Evolutionary conservation across 2,797 vertebrate species (phyloP).

Genomic region (Leptodactylus fallax): DNA sequence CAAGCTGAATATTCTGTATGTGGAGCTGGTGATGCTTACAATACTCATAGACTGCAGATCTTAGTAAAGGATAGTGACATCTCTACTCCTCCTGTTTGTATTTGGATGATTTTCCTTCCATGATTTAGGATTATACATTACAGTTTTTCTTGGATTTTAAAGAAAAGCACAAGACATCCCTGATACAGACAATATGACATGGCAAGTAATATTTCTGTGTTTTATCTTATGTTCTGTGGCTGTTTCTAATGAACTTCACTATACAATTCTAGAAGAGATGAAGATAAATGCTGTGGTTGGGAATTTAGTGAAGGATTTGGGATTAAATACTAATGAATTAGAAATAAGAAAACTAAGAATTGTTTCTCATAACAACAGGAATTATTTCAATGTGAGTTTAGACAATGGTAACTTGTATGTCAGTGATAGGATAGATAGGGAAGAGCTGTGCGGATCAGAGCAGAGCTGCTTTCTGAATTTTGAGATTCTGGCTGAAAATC

Average conservation of each 20-base stretch:
- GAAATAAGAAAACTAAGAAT: conserved; percentile 1
- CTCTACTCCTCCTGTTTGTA: neutral
- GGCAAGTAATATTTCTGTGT: conserved; percentile 48
- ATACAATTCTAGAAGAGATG: conserved; percentile 66
- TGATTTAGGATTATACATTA: neutral
- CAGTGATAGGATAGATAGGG: conserved; percentile 68
- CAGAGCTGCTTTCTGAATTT: conserved; percentile 64
- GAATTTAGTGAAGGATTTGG: conserved; percentile 67
- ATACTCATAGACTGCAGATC: neutral
- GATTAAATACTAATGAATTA: conserved; percentile 51
- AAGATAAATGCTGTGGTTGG: conserved; percentile 64
- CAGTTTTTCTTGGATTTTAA: neutral
- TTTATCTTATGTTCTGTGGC: neutral
- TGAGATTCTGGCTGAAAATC: conserved; percentile 70
- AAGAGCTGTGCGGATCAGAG: conserved; percentile 65
- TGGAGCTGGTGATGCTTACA: neutral
- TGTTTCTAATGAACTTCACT: conserved; percentile 40
- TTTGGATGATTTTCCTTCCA: neutral
- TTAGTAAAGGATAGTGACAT: neutral
- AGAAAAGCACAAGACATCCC: neutral
- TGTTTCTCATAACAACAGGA: neutral
- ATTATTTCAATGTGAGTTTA: conserved; percentile 41
- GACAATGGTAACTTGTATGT: conserved; percentile 67
- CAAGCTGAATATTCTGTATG: neutral
- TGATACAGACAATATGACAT: neutral